Evolutionary conservation across 1,140 invertebrate species (phyloP), one percentile per base, ranked within the genome.

Genomic region (Meloidogyne hapla): DNA sequence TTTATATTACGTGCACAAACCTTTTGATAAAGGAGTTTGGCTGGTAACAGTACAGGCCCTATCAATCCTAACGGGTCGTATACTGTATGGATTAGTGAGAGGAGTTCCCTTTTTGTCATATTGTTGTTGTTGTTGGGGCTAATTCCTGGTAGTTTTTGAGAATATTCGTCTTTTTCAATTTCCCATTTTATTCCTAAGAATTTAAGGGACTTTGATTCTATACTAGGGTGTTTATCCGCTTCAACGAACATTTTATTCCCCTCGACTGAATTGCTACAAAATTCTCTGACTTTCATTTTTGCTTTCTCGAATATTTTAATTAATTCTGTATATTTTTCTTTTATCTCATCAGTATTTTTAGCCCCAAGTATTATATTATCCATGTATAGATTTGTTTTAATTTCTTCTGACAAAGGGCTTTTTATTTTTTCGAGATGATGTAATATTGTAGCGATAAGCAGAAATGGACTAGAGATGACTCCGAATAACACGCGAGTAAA

Each of bases 401-500:
- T 65, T 15, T 77, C 40, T 4, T 77, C 38, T n/a, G 26, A 21
- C 18, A 45, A 28, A 4, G 21, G n/a, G 10, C 40, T 42, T 42
- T 42, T 13, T 42, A 13, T 42, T 12, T 65, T 33, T 33, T 61
- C 65, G 21, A 80, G 21, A 61, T 79, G 78, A 25, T 38, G 79
- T n/a, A 21, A 48, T 18, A 79, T 77, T 10, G 79, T 81, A 12
- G 48, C 65, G 0, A 56, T 67, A 23, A 80, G 21, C 0, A 80
- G 72, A n/a, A 77, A 80, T 10, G 79, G 79, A 0, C 40, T 61
- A 2, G 63, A 67, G 8, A 33, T 69, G 2, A 80, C 38, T 3
- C 78, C 78, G 33, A 81, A 81, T 23, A 64, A 48, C 0, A 81
- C 62, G 8, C 79, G 33, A 3, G 45, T 80, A 48, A 80, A 80